phyloP scores from a whole-genome alignment of 2,113 vertebrate genomes.

The Brachionichthys hirsutus region DNA sequence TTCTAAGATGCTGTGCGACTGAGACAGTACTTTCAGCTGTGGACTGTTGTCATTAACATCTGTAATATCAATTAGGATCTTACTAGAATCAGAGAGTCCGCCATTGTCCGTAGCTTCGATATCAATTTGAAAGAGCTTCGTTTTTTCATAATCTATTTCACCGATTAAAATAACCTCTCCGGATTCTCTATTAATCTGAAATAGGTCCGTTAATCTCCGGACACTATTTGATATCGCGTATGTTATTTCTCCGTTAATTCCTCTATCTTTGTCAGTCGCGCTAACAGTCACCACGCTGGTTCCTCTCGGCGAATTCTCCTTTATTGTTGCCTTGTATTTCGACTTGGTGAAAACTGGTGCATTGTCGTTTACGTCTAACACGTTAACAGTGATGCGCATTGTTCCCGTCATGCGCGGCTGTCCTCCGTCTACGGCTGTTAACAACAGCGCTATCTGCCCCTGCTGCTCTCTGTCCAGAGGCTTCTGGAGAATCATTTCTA shows the following conservation, averaged over 20 bases:
- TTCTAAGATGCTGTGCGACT: conserved; percentile 63
- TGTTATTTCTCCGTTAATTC: conserved; percentile 73
- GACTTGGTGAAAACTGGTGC: conserved; percentile 64
- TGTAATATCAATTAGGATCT: conserved; percentile 72
- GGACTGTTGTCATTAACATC: conserved; percentile 81
- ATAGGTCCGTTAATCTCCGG: conserved; percentile 45
- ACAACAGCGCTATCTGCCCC: conserved; percentile 10
- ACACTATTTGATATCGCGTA: conserved; percentile 71
- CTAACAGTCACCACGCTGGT: conserved; percentile 61
- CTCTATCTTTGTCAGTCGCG: conserved; percentile 80
- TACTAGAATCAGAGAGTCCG: conserved; percentile 66
- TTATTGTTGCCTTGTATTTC: conserved; percentile 66
- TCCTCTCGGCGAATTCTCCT: conserved; percentile 64
- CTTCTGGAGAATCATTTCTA: conserved; percentile 65
- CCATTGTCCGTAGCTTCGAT: conserved; percentile 79
- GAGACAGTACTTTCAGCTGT: conserved; percentile 68
- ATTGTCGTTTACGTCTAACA: conserved; percentile 66
- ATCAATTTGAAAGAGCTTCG: conserved; percentile 61
- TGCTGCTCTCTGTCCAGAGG: conserved; percentile 55
- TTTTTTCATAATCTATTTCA: conserved; percentile 79
- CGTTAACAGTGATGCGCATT: conserved; percentile 49
- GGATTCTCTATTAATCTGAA: conserved; percentile 69
- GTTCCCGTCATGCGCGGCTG: conserved; percentile 54
- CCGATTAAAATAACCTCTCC: conserved; percentile 70
- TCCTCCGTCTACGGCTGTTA: conserved; percentile 59